phyloP scores from a whole-genome alignment of 2,113 vertebrate genomes.

The Atherinomorus stipes region DNA sequence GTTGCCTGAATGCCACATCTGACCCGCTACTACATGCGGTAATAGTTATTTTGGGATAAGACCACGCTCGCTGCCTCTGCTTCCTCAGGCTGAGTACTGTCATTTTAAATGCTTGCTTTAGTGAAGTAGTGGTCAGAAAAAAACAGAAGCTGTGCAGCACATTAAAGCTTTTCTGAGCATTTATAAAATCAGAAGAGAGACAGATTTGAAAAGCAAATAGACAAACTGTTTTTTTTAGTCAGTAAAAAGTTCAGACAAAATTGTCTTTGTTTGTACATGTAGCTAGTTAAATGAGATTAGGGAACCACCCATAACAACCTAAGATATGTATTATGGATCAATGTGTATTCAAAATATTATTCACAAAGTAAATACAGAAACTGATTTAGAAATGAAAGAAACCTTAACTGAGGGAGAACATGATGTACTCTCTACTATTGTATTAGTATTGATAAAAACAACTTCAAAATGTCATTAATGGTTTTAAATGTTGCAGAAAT shows the following conservation, averaged over 20 bases:
- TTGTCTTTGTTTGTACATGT: too few species aligned
- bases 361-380: not conserved
- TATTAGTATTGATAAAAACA: not conserved
- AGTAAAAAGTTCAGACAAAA: too few species aligned
- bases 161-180: constrained; percentile 11
- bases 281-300: too few species aligned
- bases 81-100: constrained; percentile 4
- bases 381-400: not conserved
- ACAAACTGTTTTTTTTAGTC: not conserved
- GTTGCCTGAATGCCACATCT: constrained; percentile 24
- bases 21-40: constrained; percentile 35
- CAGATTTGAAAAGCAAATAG: constrained; percentile 5
- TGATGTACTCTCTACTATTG: not conserved
- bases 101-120: not conserved
- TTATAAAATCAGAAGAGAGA: constrained; percentile 10
- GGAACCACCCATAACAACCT: not conserved
- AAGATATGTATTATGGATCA: not conserved
- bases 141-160: not conserved
- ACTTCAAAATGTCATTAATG: not conserved
- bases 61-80: not conserved
- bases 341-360: too few species aligned
- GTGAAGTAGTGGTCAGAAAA: constrained; percentile 19
- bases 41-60: constrained; percentile 1
- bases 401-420: not conserved
- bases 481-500: not conserved